These are phyloP conservation scores for Adela reaumurella DNA, from an alignment of 2,888 invertebrate genomes.

Conservation along the genomic window DNA sequence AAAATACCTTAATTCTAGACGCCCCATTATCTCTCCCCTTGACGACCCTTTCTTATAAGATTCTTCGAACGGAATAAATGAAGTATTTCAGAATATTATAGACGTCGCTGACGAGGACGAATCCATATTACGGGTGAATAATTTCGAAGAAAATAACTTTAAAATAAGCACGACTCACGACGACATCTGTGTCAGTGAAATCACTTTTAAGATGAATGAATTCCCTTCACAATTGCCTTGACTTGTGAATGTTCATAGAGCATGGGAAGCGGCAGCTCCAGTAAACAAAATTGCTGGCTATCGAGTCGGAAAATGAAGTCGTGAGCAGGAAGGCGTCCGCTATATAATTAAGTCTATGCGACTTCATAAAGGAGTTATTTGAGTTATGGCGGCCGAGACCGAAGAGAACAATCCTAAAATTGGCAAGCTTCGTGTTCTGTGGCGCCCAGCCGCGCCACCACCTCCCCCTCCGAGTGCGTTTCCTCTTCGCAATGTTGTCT, in stretches of 20 bases:
- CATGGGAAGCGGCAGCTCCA: too few relatives aligned
- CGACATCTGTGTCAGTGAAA: too few relatives aligned
- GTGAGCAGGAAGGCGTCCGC: not conserved
- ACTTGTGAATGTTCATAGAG: too few relatives aligned
- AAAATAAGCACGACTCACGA: too few relatives aligned
- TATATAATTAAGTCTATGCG: not conserved
- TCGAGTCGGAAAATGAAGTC: too few relatives aligned
- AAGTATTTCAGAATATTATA: not conserved
- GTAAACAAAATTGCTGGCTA: too few relatives aligned
- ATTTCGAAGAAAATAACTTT: not conserved
- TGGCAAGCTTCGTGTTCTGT: too few relatives aligned
- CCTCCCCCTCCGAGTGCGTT: too few relatives aligned
- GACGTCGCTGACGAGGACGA: not conserved
- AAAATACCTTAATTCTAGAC: not conserved
- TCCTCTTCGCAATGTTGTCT: too few relatives aligned
- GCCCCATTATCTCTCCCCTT: not conserved
- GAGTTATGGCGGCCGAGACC: not conserved
- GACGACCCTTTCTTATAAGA: not conserved
- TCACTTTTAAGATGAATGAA: too few relatives aligned
- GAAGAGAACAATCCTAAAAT: not conserved
- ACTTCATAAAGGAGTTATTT: not conserved
- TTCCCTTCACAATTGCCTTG: too few relatives aligned
- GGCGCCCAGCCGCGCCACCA: too few relatives aligned
- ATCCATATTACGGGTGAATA: not conserved
- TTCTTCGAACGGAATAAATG: not conserved